These are phyloP conservation scores for Luperina nickerlii DNA, from an alignment of 2,888 invertebrate genomes.

Conservation along the genomic window DNA sequence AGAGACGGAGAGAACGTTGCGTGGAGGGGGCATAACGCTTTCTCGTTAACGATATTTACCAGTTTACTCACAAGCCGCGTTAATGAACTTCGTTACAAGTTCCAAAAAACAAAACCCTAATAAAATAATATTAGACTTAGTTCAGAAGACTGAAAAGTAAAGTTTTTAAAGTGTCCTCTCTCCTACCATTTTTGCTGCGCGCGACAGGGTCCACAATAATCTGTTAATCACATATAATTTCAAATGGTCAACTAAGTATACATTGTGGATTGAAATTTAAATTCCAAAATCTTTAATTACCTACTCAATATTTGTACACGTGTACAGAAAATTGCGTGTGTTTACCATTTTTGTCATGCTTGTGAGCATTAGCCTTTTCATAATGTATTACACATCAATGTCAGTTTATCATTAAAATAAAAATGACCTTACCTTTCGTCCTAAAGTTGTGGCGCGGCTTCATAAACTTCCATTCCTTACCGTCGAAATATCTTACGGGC, in stretches of 20 bases:
- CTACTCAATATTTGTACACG: too few relatives aligned
- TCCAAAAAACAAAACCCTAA: too few relatives aligned
- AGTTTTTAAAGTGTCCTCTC: background rate
- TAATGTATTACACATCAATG: background rate
- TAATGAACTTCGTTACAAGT: too few relatives aligned
- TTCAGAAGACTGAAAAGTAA: background rate
- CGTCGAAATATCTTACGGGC: conserved; percentile 56
- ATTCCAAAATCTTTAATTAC: background rate
- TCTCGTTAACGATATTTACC: too few relatives aligned
- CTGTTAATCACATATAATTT: background rate
- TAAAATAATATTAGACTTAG: background rate
- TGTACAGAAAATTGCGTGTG: background rate
- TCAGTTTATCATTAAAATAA: background rate
- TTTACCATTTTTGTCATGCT: background rate
- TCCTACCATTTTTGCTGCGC: too few relatives aligned
- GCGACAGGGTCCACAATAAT: background rate
- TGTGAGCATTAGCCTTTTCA: background rate
- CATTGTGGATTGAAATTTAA: background rate
- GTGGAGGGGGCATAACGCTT: too few relatives aligned
- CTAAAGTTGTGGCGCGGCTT: conserved; percentile 8
- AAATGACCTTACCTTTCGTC: conserved; percentile 25
- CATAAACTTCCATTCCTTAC: conserved; percentile 52
- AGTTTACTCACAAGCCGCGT: too few relatives aligned
- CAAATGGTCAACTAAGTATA: background rate
- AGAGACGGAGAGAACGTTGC: too few relatives aligned